A percentile compares a stretch with the other conserved stretches of the same genome.
These are phyloP conservation scores for Coptodon rendalli DNA, from an alignment of 2,113 vertebrate genomes.

Conservation along the genomic window DNA sequence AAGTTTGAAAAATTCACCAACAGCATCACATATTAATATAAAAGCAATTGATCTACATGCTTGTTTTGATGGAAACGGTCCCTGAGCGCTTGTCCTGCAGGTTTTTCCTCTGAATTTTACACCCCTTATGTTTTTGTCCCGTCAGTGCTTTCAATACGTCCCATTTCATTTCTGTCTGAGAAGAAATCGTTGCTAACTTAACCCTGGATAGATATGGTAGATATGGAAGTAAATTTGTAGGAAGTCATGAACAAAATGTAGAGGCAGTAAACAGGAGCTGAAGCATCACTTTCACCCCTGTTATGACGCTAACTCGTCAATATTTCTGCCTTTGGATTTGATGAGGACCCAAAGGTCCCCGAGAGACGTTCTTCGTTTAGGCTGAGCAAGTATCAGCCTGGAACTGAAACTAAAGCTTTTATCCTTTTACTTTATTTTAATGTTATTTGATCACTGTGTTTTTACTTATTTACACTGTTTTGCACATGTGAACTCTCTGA, in stretches of 20 bases:
- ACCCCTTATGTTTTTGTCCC: not conserved
- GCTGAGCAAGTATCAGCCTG: not conserved
- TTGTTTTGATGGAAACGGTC: not conserved
- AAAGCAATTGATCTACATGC: not conserved
- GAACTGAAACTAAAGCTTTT: not conserved
- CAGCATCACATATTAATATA: not conserved
- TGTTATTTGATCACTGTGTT: not conserved
- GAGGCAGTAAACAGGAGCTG: not conserved
- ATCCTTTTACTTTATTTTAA: not conserved
- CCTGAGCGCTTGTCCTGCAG: not conserved
- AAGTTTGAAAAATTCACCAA: not conserved
- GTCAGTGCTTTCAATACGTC: not conserved
- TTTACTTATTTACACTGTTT: not conserved
- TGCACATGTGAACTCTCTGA: conserved; percentile 15
- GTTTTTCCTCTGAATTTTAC: not conserved
- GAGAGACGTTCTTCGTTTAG: not conserved
- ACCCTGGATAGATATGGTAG: not conserved
- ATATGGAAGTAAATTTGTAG: not conserved
- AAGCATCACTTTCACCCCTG: not conserved
- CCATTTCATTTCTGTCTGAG: not conserved
- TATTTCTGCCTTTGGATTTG: not conserved
- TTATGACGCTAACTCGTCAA: not conserved
- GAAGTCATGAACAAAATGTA: not conserved
- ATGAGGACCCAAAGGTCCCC: not conserved
- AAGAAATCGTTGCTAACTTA: not conserved